Conservation (phyloP, 2,797 vertebrate species). For the Orestias chungarensis region DNA sequence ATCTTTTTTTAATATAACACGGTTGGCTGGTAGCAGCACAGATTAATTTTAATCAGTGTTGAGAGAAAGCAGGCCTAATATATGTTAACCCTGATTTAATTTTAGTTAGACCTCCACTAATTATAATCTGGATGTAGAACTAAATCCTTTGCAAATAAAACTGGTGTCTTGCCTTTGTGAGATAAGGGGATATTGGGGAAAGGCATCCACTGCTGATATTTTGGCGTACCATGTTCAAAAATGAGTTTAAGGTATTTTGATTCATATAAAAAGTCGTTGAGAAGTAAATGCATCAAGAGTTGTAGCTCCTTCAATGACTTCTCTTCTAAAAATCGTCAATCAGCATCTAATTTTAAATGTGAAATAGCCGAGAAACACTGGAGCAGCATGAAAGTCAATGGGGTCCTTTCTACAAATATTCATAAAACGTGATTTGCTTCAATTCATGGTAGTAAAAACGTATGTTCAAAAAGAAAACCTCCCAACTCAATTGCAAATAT, state of each 20-base stretch:
- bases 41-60: constrained; percentile 6
- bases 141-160: not conserved
- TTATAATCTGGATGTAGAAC: not conserved
- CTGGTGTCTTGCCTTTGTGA: not conserved
- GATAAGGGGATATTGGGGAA: not conserved
- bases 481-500: not conserved
- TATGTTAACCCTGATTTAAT: not conserved
- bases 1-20: constrained; percentile 23
- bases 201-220: not conserved
- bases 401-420: not conserved
- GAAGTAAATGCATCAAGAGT: not conserved
- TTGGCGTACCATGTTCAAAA: not conserved
- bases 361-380: not conserved
- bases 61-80: not conserved
- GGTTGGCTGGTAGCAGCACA: not conserved
- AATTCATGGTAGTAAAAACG: not conserved
- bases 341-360: not conserved
- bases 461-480: constrained; percentile 2
- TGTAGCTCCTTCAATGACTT: not conserved
- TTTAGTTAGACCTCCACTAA: not conserved
- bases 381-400: not conserved
- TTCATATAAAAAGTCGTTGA: not conserved
- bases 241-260: not conserved
- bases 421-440: not conserved
- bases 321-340: not conserved